These are phyloP conservation scores for Bergia puertoricense DNA, from an alignment of 92 coral and sea anemone species.

Conservation along the genomic window DNA sequence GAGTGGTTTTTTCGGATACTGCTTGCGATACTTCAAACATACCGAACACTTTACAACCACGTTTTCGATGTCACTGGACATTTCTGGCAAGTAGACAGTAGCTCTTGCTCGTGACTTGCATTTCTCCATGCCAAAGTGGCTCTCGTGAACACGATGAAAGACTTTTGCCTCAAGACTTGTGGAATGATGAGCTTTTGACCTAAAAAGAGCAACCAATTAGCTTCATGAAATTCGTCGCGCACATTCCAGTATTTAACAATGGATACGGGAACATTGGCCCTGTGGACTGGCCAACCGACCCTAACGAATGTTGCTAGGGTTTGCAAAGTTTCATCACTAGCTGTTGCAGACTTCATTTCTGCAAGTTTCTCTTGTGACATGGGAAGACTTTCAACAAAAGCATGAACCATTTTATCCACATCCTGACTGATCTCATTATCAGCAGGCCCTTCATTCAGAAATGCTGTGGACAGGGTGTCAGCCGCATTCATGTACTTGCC, in stretches of 20 bases:
- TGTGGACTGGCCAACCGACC: slow-evolving; percentile 62
- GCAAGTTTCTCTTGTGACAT: slow-evolving; percentile 50
- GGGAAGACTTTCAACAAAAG: slow-evolving; percentile 54
- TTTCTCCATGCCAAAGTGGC: slow-evolving; percentile 74
- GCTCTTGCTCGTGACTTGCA: slow-evolving; percentile 61
- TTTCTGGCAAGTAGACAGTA: slow-evolving; percentile 54
- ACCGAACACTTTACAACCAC: slow-evolving; percentile 45
- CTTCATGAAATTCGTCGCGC: slow-evolving; percentile 52
- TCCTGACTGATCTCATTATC: slow-evolving; percentile 49
- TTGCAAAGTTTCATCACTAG: slow-evolving; percentile 8
- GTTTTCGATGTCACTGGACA: slow-evolving; percentile 54
- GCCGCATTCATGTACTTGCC: slow-evolving; percentile 50
- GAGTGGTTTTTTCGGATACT: slow-evolving; percentile 47
- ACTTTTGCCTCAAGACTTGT: slow-evolving; percentile 49
- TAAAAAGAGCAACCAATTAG: slow-evolving; percentile 59
- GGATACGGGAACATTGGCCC: slow-evolving; percentile 30
- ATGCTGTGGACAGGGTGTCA: slow-evolving; percentile 52
- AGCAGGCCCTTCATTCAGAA: slow-evolving; percentile 8
- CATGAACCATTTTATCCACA: slow-evolving; percentile 61
- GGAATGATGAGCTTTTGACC: slow-evolving; percentile 66
- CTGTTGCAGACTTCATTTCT: slow-evolving; percentile 55
- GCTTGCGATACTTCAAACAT: slow-evolving; percentile 35
- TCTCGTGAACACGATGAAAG: slow-evolving; percentile 52
- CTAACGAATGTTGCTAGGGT: slow-evolving; percentile 9
- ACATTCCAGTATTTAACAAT: slow-evolving; percentile 60